Conservation (phyloP, 2,888 invertebrate genomes). For the Lepidocyrtinus sp. region DNA sequence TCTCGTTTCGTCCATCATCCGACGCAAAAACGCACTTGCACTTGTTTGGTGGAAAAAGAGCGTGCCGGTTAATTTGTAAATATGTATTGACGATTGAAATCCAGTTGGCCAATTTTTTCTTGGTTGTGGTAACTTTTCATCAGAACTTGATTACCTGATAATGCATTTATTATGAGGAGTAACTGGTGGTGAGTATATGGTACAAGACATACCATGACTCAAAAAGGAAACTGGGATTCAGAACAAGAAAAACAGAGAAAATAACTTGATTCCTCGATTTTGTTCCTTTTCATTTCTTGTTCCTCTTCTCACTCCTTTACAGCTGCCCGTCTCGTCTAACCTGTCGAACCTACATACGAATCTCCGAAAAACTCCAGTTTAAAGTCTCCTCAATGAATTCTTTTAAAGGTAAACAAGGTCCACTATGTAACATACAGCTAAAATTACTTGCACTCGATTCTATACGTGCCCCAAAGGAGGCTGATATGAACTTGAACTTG, state of each 20-base stretch:
- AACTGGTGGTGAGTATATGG: conserved; percentile 15
- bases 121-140: conserved; percentile 46
- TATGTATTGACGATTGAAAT: conserved; percentile 57
- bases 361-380: background rate
- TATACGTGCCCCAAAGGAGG: too few relatives aligned
- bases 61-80: conserved; percentile 59
- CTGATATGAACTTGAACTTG: too few relatives aligned
- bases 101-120: conserved; percentile 61
- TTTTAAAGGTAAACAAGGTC: conserved; percentile 14
- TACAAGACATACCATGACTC: conserved; percentile 19
- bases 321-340: conserved; percentile 57
- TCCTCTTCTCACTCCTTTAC: conserved; percentile 1
- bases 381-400: background rate
- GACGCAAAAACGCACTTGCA: background rate
- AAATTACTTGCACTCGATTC: too few relatives aligned
- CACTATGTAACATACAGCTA: too few relatives aligned
- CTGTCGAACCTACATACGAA: conserved; percentile 48
- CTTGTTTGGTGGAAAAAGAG: conserved; percentile 27
- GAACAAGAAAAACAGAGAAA: conserved; percentile 36
- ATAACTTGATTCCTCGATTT: conserved; percentile 61
- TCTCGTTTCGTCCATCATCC: background rate
- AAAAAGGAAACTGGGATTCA: conserved; percentile 62
- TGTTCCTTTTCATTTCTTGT: conserved; percentile 40
- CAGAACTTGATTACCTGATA: conserved; percentile 22
- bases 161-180: background rate